These are phyloP conservation scores for Loxodonta africana DNA, from an alignment of 2,113 vertebrate species.

Conservation along the genomic window DNA sequence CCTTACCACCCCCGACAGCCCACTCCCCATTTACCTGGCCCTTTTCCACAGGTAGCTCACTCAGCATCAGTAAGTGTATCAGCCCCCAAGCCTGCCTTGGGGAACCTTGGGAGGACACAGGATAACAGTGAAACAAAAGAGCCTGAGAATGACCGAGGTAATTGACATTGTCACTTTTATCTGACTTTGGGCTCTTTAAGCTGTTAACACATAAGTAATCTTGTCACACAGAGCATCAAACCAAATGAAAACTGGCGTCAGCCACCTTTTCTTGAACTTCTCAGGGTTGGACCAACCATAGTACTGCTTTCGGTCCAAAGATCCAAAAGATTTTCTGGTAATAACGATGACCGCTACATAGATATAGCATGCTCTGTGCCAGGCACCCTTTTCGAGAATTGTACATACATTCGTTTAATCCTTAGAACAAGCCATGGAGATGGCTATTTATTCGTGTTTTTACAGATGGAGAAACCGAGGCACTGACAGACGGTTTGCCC, in stretches of 20 bases:
- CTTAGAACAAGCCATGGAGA: background rate
- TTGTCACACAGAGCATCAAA: background rate
- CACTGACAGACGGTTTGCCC: background rate
- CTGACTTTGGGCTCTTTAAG: background rate
- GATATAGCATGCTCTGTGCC: accelerated
- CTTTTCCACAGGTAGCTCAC: slow-evolving; percentile 89
- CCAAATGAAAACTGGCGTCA: background rate
- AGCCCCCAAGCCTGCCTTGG: slow-evolving; percentile 81
- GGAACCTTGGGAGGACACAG: slow-evolving; percentile 73
- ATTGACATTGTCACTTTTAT: background rate
- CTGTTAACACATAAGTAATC: background rate
- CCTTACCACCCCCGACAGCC: slow-evolving; percentile 89
- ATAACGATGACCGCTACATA: accelerated
- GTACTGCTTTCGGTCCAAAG: background rate
- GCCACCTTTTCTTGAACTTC: background rate
- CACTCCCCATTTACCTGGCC: slow-evolving; percentile 83
- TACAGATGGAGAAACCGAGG: background rate
- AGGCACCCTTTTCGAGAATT: background rate
- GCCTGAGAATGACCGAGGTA: slow-evolving; percentile 86
- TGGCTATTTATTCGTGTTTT: background rate
- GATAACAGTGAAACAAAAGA: slow-evolving; percentile 80
- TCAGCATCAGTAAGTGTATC: slow-evolving; percentile 81
- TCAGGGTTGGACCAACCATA: background rate
- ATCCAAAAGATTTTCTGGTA: background rate
- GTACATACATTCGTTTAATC: background rate